Base-by-base conservation (phyloP, 2,888 invertebrate genomes). In the Onthophagus sagittarius region DNA sequence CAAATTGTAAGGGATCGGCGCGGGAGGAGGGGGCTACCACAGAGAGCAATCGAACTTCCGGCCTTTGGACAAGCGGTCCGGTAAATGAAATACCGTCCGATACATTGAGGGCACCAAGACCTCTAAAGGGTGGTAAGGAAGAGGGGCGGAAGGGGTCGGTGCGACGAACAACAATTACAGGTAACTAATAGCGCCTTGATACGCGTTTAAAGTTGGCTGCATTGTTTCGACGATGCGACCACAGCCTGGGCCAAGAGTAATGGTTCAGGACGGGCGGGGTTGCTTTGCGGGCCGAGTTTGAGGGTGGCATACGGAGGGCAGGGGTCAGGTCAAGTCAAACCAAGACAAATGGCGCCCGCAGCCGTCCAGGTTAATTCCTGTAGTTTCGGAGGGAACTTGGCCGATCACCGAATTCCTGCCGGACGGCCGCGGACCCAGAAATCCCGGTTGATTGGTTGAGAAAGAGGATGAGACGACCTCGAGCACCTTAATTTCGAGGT, bases 301-400 rank as follows among this genome's bases (percentile, higher is more conserved):
- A 77, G 74, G 75, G 75, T 72, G 76, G 76, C 75, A 71, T 76
- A 75, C 70, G 74, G 74, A 71, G 73, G 63, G 33, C 67, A 53
- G 62, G 65, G 62, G 69, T 63, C 67, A 75, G 82, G 82, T 83
- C 82, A 81, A 84, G 83, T 84, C 85, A 83, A 84, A 84, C 84
- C 84, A 84, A 85, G 84, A 85, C 84, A 84, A 84, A 85, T 85
- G 84, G 84, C 83, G 84, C 84, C 82, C 82, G 82, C 82, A 83
- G 82, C 83, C 82, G 83, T 82, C 84, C 82, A 84, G 82, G 84
- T 84, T 84, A 84, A 84, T 84, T 83, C 84, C 83, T 81, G 82
- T 81, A 83, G 83, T 84, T 84, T 53, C 39, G 39, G 23, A 64
- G 80, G 79, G 78, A 84, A 84, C 82, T 82, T 83, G 77, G 82